phyloP scores from a whole-genome alignment of 30 jellyfish, hydroid and myxozoan species.

The Clytia hemisphaerica region DNA sequence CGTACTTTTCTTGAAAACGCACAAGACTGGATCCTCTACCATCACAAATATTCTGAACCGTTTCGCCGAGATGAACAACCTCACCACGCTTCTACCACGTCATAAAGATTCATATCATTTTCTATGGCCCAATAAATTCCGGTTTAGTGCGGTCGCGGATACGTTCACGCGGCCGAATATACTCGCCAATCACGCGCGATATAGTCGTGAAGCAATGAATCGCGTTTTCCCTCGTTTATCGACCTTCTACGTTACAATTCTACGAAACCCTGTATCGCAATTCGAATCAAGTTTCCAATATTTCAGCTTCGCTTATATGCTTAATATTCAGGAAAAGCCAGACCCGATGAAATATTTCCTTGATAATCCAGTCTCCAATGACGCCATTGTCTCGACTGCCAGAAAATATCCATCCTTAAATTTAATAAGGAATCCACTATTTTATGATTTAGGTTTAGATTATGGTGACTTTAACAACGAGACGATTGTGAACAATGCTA shows the following conservation, averaged over 20 bases:
- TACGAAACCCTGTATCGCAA: constrained; percentile 91
- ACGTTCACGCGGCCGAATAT: constrained; percentile 58
- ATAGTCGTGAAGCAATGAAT: constrained; percentile 82
- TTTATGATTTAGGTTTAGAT: constrained; percentile 89
- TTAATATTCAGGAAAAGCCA: constrained; percentile 47
- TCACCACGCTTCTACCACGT: constrained; percentile 67
- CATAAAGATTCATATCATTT: constrained; percentile 62
- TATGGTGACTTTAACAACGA: constrained; percentile 52
- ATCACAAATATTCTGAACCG: constrained; percentile 87
- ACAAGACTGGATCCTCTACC: constrained; percentile 94
- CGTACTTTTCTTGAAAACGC: constrained; percentile 83
- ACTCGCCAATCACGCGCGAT: constrained; percentile 95
- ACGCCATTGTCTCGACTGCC: constrained; percentile 50
- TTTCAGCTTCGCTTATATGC: constrained; percentile 83
- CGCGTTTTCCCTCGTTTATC: constrained; percentile 67
- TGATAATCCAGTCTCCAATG: constrained; percentile 61
- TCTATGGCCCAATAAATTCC: constrained; percentile 92
- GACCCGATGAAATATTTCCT: constrained; percentile 84
- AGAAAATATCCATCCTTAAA: constrained; percentile 67
- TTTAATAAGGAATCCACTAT: constrained; percentile 74
- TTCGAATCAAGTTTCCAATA: constrained; percentile 92
- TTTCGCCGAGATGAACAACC: constrained; percentile 80
- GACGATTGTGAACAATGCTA: constrained; percentile 65
- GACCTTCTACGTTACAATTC: constrained; percentile 62
- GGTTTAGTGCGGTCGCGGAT: constrained; percentile 49